phyloP scores from a whole-genome alignment of 1,140 invertebrate species.

The Lordiphosa collinella region DNA sequence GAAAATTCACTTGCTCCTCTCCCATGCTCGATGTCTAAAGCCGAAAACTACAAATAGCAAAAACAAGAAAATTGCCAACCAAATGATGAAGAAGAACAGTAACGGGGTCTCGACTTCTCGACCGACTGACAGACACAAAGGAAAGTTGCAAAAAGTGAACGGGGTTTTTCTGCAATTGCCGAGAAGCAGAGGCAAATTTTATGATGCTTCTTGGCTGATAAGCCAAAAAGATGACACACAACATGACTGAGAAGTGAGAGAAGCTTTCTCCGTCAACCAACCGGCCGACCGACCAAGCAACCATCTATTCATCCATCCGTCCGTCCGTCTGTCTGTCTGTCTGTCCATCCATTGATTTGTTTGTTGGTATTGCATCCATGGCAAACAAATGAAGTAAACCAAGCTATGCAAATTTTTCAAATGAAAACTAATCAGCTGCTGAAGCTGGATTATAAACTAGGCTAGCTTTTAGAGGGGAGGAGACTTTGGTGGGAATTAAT shows the following conservation, averaged over 20 bases:
- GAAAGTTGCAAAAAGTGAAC: constrained; percentile 46
- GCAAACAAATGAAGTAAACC: no score
- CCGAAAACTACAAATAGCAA: constrained; percentile 16
- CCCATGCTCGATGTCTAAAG: neutral
- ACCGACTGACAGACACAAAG: constrained; percentile 36
- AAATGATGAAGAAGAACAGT: constrained; percentile 20
- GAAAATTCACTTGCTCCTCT: constrained; percentile 66
- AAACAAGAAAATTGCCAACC: constrained; percentile 23
- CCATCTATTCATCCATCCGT: neutral
- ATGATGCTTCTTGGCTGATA: constrained; percentile 66
- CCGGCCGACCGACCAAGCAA: neutral
- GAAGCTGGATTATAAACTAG: no score
- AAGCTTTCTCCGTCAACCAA: constrained; percentile 6
- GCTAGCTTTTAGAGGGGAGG: no score
- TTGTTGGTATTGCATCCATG: no score
- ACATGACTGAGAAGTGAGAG: neutral
- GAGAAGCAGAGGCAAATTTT: constrained; percentile 38
- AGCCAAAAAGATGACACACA: constrained; percentile 72
- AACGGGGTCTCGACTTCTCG: constrained; percentile 39
- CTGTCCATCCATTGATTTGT: no score
- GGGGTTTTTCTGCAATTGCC: constrained; percentile 35
- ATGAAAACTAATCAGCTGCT: no score
- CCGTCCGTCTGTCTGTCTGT: no score
- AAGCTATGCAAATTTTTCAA: no score
- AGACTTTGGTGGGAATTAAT: no score